Percentiles rank a stretch among this genome's conserved stretches.
Conservation (phyloP, 2,113 vertebrate genomes). For the Myotis yumanensis region DNA sequence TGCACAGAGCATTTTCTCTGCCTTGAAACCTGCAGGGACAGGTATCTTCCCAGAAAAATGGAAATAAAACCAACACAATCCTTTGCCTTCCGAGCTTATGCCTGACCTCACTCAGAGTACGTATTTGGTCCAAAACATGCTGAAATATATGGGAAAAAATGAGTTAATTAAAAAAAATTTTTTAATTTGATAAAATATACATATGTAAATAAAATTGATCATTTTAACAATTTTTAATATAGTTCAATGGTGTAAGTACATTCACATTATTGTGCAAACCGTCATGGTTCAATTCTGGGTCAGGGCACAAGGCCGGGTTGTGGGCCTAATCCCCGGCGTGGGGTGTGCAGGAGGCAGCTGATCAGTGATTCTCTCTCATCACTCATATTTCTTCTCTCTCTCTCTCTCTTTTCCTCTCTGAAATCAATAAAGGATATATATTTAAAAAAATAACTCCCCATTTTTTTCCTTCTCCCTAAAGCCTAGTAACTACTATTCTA, state of each 20-base stretch:
- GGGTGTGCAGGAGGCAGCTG: too few species aligned
- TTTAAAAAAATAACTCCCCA: not conserved
- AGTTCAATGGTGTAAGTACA: not conserved
- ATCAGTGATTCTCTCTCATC: too few species aligned
- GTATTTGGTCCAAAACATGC: not conserved
- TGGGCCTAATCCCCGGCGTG: too few species aligned
- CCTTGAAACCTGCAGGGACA: not conserved
- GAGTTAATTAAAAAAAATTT: not conserved
- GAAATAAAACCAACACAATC: not conserved
- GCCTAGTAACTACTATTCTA: not conserved
- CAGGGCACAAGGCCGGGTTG: too few species aligned
- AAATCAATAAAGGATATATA: too few species aligned
- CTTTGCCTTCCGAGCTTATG: not conserved
- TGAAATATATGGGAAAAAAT: not conserved
- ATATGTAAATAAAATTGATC: not conserved
- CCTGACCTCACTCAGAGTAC: accelerated
- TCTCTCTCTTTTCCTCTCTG: too few species aligned
- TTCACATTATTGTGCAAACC: not conserved
- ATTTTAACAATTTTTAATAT: not conserved
- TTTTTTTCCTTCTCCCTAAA: too few species aligned
- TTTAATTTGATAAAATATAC: not conserved
- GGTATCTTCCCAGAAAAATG: not conserved
- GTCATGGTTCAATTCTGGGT: too few species aligned
- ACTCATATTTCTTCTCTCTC: too few species aligned
- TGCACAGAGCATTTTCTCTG: not conserved